phyloP scores from a whole-genome alignment of 2,888 invertebrate genomes.

The Ectobius pallidus region DNA sequence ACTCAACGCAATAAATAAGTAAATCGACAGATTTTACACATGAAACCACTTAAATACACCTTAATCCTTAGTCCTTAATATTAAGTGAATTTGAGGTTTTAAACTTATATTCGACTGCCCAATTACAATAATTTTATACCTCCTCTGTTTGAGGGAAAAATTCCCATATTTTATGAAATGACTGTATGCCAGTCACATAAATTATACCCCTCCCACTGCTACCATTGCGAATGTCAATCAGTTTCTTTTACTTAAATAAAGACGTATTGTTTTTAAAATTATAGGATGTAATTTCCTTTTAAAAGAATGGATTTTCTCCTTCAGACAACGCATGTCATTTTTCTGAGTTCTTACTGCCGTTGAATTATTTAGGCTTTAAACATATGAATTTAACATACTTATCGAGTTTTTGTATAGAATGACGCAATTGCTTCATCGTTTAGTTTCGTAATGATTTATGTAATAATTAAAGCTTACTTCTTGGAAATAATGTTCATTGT shows the following conservation, averaged over 20 bases:
- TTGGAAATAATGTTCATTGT: no score
- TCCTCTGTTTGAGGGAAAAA: no score
- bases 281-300: not conserved
- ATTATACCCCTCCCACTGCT: not conserved
- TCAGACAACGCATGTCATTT: not conserved
- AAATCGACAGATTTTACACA: no score
- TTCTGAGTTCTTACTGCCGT: not conserved
- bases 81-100: no score
- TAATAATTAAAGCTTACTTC: no score
- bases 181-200: constrained; percentile 2
- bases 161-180: no score
- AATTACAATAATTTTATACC: no score
- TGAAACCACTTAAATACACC: no score
- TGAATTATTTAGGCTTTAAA: not conserved
- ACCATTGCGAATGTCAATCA: not conserved
- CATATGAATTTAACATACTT: not conserved
- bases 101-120: no score
- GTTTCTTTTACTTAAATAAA: constrained; percentile 1
- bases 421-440: not conserved
- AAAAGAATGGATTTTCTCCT: not conserved
- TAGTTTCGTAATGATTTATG: not conserved
- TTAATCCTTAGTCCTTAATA: no score
- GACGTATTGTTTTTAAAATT: not conserved
- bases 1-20: no score
- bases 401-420: not conserved